Base-by-base conservation (phyloP, 2,113 vertebrate genomes). In the Serinus canaria region DNA sequence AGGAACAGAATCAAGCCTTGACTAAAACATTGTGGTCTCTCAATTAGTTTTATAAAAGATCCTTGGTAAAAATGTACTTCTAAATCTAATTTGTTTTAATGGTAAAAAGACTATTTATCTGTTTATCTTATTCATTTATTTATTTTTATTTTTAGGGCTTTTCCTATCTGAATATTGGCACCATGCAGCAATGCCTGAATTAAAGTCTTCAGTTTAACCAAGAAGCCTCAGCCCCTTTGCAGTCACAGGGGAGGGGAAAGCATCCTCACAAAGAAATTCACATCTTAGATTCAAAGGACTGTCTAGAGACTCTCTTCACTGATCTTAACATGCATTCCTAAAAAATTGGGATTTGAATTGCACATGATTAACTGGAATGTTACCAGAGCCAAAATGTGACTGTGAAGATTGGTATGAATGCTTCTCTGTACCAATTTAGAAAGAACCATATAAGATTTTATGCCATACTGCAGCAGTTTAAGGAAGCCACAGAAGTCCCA, bases 111-210 rank as follows among this genome's bases (percentile, higher is more conserved):
- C 8, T 8, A 27, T 33, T 41, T 66, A 52, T 19, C 11, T 35
- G 5, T 12, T 79, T 46, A 11, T n/a, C 3, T 33, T 47, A 18
- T 24, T 66, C 0, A 28, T 23, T 46, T 56, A 14, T 7, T 70
- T 44, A 10, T 22, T 18, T 44, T 33, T 28, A 18, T 9, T 66
- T 73, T 78, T 81, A 72, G 3, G 15, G 2, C 0, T 73, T 92
- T 39, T 59, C 14, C 21, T 75, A 11, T 24, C 10, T 79, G 39
- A 59, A 63, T 3, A 2, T 44, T 43, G 30, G 6, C 11, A 53
- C 8, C 8, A 28, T 0, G 0, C 16, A 41, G 1, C 74, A 50
- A 21, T 28, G 5, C 6, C 35, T 52, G 39, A 75, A 37, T 63
- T 66, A 39, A 89, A 89, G 17, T 43, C 19, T 84, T 52, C 22